A percentile compares a stretch with the other conserved stretches of the same genome.
These are phyloP conservation scores for Ctenochaetus hawaiiensis DNA, from an alignment of 2,797 vertebrate genomes.

Conservation along the genomic window DNA sequence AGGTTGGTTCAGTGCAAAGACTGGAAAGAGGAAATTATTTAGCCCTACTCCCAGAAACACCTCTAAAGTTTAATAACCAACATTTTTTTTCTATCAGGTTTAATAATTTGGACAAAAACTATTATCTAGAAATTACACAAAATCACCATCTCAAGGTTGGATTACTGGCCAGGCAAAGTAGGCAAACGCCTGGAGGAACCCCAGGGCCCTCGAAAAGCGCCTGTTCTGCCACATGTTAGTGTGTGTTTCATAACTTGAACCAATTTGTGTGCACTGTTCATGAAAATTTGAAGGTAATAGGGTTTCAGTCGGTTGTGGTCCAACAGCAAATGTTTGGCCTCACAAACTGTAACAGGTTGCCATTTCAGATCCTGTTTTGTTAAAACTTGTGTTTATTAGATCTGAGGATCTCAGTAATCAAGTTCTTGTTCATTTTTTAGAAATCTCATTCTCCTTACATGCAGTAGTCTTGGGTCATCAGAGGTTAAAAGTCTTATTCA, in stretches of 20 bases:
- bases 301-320: not conserved
- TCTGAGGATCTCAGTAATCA: not conserved
- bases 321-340: not conserved
- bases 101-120: not conserved
- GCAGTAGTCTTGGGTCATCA: not conserved
- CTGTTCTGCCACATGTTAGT: not conserved
- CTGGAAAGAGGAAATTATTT: not conserved
- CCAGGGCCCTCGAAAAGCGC: not conserved
- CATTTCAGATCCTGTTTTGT: not conserved
- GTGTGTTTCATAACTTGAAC: not conserved
- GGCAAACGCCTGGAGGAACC: not conserved
- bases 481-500: constrained; percentile 4
- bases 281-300: not conserved
- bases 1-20: not conserved
- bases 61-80: not conserved
- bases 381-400: not conserved
- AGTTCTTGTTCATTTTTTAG: not conserved
- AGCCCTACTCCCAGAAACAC: not conserved
- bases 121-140: not conserved
- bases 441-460: not conserved
- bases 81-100: not conserved
- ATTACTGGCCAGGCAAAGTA: not conserved
- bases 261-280: not conserved
- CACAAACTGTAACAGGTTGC: not conserved
- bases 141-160: not conserved